Conservation (phyloP, 2,888 invertebrate genomes). For the Augochlorella aurata region DNA sequence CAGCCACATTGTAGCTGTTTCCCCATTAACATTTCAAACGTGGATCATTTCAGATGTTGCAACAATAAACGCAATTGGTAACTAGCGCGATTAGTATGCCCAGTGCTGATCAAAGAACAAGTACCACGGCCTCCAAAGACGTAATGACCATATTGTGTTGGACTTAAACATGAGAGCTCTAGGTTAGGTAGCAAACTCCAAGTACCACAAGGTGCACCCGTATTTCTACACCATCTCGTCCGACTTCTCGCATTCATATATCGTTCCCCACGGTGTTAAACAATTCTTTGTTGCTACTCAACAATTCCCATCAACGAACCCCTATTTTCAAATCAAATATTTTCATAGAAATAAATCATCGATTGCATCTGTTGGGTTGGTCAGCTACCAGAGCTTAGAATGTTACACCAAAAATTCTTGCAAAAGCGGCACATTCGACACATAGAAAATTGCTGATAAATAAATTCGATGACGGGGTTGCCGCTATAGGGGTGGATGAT, state of each 20-base stretch:
- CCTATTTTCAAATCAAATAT: neutral
- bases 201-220: neutral
- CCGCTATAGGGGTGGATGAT: neutral
- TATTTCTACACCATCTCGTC: neutral
- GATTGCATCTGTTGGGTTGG: neutral
- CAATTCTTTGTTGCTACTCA: neutral
- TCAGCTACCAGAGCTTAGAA: neutral
- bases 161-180: neutral
- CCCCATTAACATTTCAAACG: neutral
- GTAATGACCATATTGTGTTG: neutral
- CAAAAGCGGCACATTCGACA: neutral
- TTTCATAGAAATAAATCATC: neutral
- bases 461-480: too few relatives aligned
- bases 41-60: neutral
- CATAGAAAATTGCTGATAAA: neutral
- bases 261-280: neutral
- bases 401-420: neutral
- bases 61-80: neutral
- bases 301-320: neutral
- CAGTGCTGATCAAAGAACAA: neutral
- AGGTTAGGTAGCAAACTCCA: neutral
- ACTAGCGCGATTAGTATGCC: neutral
- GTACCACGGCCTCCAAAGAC: too few relatives aligned
- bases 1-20: neutral
- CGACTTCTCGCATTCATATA: neutral